Percentiles rank a stretch among this genome's conserved stretches.
These are phyloP conservation scores for Sebastes goodei DNA, from an alignment of 2,797 vertebrate species.

Conservation along the genomic window DNA sequence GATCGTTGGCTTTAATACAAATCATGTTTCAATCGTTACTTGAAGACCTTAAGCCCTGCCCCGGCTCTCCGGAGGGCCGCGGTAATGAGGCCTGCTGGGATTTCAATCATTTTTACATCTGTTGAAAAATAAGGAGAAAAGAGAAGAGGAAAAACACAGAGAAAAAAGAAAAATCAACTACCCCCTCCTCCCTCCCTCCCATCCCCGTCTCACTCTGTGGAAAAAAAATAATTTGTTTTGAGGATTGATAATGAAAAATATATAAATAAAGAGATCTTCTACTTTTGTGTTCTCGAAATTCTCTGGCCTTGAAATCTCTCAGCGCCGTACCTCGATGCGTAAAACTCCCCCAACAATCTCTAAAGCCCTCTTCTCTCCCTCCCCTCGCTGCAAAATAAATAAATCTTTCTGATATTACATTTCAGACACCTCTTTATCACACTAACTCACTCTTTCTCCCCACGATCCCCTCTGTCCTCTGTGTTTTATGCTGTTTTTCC, in stretches of 20 bases:
- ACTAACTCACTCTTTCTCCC: conserved; percentile 41
- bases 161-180: conserved; percentile 74
- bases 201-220: background rate
- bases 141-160: conserved; percentile 62
- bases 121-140: conserved; percentile 83
- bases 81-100: conserved; percentile 97
- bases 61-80: conserved; percentile 77
- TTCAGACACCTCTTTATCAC: conserved; percentile 80
- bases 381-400: conserved; percentile 76
- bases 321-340: conserved; percentile 55
- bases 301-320: conserved; percentile 77
- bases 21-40: conserved; percentile 94
- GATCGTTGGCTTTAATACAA: conserved; percentile 92
- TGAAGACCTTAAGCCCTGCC: conserved; percentile 87
- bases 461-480: conserved; percentile 51
- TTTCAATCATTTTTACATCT: conserved; percentile 88
- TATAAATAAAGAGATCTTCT: conserved; percentile 38
- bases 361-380: conserved; percentile 39
- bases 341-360: conserved; percentile 70
- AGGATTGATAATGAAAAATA: conserved; percentile 81
- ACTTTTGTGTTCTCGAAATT: conserved; percentile 73
- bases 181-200: background rate
- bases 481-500: conserved; percentile 43
- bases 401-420: conserved; percentile 82
- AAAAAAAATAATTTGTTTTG: conserved; percentile 79